Evolutionary conservation across 2,113 vertebrate species (phyloP).

Genomic region (Picathartes gymnocephalus): DNA sequence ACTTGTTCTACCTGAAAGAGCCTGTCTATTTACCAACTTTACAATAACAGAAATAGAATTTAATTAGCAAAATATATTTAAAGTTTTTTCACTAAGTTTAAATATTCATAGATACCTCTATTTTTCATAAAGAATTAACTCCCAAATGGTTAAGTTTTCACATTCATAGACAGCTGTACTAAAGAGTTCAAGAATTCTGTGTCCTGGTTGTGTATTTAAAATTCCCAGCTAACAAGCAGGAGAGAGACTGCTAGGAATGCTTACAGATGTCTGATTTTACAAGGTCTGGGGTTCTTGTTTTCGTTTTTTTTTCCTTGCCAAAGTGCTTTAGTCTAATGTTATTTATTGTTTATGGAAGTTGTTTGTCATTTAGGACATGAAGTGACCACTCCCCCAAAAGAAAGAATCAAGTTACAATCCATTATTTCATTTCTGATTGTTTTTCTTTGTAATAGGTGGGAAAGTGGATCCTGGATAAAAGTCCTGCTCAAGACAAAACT

Average conservation of each 20-base stretch:
- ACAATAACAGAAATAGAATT: not conserved
- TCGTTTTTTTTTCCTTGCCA: not conserved
- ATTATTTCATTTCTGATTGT: constrained; percentile 77
- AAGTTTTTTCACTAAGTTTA: not conserved
- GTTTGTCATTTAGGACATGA: constrained; percentile 72
- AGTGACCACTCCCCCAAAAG: constrained; percentile 67
- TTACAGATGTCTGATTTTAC: constrained; percentile 69
- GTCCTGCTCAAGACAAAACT: constrained; percentile 63
- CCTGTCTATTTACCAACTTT: not conserved
- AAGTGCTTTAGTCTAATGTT: constrained; percentile 59
- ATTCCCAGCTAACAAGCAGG: constrained; percentile 46
- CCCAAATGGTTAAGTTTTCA: not conserved
- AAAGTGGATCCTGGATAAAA: constrained; percentile 77
- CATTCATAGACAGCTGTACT: not conserved
- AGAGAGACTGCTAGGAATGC: constrained; percentile 44
- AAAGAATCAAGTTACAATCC: constrained; percentile 73
- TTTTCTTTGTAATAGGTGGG: constrained; percentile 78
- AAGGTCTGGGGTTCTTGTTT: constrained; percentile 14
- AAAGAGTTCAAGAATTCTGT: constrained; percentile 11
- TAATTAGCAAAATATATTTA: not conserved
- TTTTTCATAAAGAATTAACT: not conserved
- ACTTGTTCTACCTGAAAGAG: not conserved
- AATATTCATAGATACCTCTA: not conserved
- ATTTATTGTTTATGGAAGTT: constrained; percentile 71
- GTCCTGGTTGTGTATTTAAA: constrained; percentile 32